Conservation (phyloP, 2,888 invertebrate genomes). For the Trichopria drosophilae region DNA sequence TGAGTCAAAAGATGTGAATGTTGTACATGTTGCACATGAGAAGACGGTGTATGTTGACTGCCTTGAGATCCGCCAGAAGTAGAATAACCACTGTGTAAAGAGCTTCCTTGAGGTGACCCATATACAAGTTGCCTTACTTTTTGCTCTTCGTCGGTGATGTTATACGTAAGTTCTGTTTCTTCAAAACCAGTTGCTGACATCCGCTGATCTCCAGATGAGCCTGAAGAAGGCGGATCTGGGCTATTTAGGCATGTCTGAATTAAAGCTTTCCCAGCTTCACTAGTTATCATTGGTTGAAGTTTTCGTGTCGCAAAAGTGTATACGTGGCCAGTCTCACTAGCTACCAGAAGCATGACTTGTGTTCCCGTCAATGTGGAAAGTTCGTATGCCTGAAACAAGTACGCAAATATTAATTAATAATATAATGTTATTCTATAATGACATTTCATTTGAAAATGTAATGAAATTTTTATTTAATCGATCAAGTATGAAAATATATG, state of each 20-base stretch:
- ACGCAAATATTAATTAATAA: neutral
- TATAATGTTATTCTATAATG: neutral
- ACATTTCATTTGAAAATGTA: no score
- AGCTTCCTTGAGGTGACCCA: conserved; percentile 71
- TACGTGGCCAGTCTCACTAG: conserved; percentile 98
- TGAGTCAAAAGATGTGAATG: conserved; percentile 66
- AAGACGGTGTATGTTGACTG: conserved; percentile 60
- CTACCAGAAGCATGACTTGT: conserved; percentile 98
- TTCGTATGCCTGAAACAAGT: conserved; percentile 89
- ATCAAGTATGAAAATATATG: no score
- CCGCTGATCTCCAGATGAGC: conserved; percentile 80
- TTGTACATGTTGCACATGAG: conserved; percentile 64
- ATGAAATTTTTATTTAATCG: no score
- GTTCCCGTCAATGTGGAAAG: conserved; percentile 98
- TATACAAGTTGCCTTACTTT: conserved; percentile 97
- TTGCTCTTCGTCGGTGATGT: conserved; percentile 92
- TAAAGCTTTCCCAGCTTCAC: conserved; percentile 93
- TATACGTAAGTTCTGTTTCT: conserved; percentile 97
- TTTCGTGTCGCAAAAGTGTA: conserved; percentile 99
- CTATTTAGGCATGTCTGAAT: conserved; percentile 99
- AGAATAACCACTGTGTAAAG: conserved; percentile 58
- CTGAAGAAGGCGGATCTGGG: conserved; percentile 81
- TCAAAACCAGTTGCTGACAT: conserved; percentile 99
- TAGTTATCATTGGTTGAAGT: conserved; percentile 99
- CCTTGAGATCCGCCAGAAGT: conserved; percentile 51